Conservation (phyloP, 2,888 invertebrate species). For the Scaptomyza parva region DNA sequence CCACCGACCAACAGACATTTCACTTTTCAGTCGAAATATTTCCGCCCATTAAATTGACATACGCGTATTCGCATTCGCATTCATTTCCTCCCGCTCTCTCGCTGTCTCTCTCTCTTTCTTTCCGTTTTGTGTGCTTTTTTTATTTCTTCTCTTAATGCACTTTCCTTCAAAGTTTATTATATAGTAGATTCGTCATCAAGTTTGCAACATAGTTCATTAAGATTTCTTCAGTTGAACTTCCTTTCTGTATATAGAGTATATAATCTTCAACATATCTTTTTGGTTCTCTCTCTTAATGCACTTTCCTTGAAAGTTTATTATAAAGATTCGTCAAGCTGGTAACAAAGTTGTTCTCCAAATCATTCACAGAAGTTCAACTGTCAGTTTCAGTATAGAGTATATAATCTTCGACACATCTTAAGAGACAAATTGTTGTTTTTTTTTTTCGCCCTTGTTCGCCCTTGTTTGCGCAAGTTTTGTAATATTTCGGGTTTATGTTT, state of each 20-base stretch:
- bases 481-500: constrained; percentile 82
- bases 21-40: constrained; percentile 64
- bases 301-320: too few relatives aligned
- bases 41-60: constrained; percentile 82
- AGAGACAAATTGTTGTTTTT: neutral
- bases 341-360: too few relatives aligned
- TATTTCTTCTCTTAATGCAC: constrained; percentile 12
- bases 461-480: constrained; percentile 80
- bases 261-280: neutral
- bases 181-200: neutral
- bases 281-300: too few relatives aligned
- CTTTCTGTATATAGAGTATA: constrained; percentile 7
- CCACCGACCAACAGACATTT: neutral
- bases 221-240: neutral
- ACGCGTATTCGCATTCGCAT: constrained; percentile 71
- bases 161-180: neutral
- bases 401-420: neutral
- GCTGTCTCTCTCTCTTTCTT: too few relatives aligned
- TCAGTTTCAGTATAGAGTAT: constrained; percentile 4
- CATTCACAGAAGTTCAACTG: too few relatives aligned
- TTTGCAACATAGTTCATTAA: neutral
- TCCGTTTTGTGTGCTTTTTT: neutral
- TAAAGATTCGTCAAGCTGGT: too few relatives aligned
- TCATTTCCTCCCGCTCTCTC: constrained; percentile 57
- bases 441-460: constrained; percentile 34